Evolutionary conservation across 2,888 invertebrate genomes (phyloP), one percentile per base, ranked within the genome.

Genomic region (Hanleya hanleyi): DNA sequence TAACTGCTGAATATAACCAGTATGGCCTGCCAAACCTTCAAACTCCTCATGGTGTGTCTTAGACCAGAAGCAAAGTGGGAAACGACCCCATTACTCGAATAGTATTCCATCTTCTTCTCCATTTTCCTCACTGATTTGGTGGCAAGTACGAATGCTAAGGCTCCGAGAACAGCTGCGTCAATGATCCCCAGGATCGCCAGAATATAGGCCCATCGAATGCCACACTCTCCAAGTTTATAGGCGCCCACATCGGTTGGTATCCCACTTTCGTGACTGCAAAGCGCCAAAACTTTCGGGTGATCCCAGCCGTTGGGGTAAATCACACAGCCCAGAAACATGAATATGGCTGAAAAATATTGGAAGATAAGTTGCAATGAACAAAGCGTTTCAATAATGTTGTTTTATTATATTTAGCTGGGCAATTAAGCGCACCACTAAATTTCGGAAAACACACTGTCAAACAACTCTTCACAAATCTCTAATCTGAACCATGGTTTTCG

Each of bases 261-360:
- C 12, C 35, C 64, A 0, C 96, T 95, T 0, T 94, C 93, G 1
- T 94, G 93, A 0, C 97, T 97, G 86, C 98, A 98, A 1, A 97
- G 95, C 84, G 94, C 94, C 79, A 94, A 93, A 41, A 98, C 96
- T 71, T 94, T 93, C 0, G 94, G 93, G 61, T 96, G 94, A 86
- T 95, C 94, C 97, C 97, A 98, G 0, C 96, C 97, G 3, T 96
- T 94, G 0, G 98, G 98, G 92, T 95, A 98, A 67, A 95, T 94
- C 7, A 95, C 94, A 78, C 97, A 96, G 3, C 97, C 97, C 1
- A 95, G 94, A 76, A 96, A 94, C 95, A 98, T 94, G 86, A 95
- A 95, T 49, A 95, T 91, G 1, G 96, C 97, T 97, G 92, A 32
- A 93, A 93, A 3, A 38, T n/a, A n/a, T n/a, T n/a, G n/a, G n/a